A percentile compares a stretch with the other conserved stretches of the same genome.
Conservation (phyloP, 2,113 vertebrate genomes). For the Lanius ludovicianus region DNA sequence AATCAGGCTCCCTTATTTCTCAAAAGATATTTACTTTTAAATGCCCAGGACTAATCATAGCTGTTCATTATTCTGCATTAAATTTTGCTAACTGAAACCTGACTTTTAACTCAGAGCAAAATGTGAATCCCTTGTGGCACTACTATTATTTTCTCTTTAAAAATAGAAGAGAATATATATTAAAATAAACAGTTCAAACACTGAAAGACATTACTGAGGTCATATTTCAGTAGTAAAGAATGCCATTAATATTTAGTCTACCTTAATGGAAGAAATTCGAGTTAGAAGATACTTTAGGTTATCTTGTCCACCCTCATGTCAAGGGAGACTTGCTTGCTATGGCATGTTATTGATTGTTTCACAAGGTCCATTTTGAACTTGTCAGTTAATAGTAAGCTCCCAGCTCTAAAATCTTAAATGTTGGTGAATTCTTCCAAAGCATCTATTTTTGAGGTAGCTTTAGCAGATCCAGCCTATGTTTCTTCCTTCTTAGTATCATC, state of each 20-base stretch:
- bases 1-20: background rate
- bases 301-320: slow-evolving; percentile 35
- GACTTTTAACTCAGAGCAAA: background rate
- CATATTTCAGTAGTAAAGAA: slow-evolving; percentile 59
- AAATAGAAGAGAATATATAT: background rate
- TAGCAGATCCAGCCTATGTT: background rate
- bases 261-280: slow-evolving; percentile 61
- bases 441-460: background rate
- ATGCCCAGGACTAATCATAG: background rate
- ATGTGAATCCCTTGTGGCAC: background rate
- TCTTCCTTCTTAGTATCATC: background rate
- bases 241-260: slow-evolving; percentile 67
- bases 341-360: background rate
- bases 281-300: slow-evolving; percentile 55
- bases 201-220: slow-evolving; percentile 38
- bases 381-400: background rate
- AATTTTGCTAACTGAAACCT: background rate
- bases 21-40: background rate
- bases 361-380: background rate
- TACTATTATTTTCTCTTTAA: background rate
- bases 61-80: slow-evolving; percentile 8
- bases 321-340: background rate
- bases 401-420: background rate
- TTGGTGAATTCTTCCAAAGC: background rate
- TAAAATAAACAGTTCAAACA: slow-evolving; percentile 34